Evolutionary conservation across 2,888 invertebrate species (phyloP), one percentile per base, ranked within the genome.

Genomic region (Apamea epomidion): DNA sequence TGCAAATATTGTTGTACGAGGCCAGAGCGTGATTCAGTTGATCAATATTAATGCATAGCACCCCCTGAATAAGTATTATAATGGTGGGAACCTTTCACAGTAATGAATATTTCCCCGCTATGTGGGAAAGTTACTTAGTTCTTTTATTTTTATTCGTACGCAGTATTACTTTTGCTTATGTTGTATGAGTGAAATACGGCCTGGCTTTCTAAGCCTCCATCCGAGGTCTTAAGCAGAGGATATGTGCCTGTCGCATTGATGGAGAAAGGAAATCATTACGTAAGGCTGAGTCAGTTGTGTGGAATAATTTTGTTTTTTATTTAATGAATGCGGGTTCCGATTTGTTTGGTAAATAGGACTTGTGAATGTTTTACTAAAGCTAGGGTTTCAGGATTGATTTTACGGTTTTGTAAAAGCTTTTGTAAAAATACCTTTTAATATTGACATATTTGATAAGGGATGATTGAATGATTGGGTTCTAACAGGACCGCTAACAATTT

Each of bases 61-160:
- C 89, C 89, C 87, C 74, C 88, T 85, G 88, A 90, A 92, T 93
- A 92, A 91, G 90, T 85, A 89, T 89, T 89, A 91, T 89, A 89
- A 90, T 90, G 85, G 87, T 87, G 82, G 75, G 89, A 93, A 93
- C 93, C 94, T 94, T 94, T 94, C 90, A 92, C 80, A 86, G 86
- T 93, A 94, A 94, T 94, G 94, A 94, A 92, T 93, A 92, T 92
- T 92, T 91, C 90, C 90, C 90, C 86, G 88, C 88, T 85, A 88
- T 89, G 89, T 86, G 88, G 90, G 90, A 90, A 90, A 86, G 84
- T 88, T 86, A 86, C 87, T 87, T 83, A 90, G 88, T 89, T 90
- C 88, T 90, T 91, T 91, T 91, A 87, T 92, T 91, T 88, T 90
- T 82, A 88, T 87, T 88, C 81, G 76, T 76, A 77, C 48, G 82